Evolutionary conservation across 2,888 invertebrate species (phyloP).

Genomic region (Ecdyonurus torrentis): DNA sequence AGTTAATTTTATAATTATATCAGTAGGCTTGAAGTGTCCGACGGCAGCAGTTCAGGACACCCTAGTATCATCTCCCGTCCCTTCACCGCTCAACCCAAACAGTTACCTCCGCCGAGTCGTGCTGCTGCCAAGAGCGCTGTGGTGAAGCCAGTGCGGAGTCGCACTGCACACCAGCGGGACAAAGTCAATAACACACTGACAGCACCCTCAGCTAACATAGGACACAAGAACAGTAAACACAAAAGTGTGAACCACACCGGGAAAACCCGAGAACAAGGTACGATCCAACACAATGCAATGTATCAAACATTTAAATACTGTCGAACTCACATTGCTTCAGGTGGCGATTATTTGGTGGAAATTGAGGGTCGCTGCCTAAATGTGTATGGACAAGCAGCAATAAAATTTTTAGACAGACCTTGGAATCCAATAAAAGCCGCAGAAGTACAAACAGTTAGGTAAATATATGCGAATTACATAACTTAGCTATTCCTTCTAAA

Average conservation of each 20-base stretch:
- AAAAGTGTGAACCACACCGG: background rate
- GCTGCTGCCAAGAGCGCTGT: background rate
- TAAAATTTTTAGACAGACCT: constrained; percentile 54
- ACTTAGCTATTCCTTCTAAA: too few species aligned
- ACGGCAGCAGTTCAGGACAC: too few species aligned
- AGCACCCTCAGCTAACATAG: background rate
- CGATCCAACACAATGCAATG: background rate
- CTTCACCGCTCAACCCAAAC: background rate
- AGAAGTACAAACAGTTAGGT: constrained; percentile 45
- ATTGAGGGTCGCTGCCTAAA: constrained; percentile 68
- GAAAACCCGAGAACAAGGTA: background rate
- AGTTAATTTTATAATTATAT: too few species aligned
- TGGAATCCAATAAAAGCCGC: constrained; percentile 65
- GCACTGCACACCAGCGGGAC: background rate
- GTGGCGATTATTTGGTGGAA: constrained; percentile 80
- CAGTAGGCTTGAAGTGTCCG: background rate
- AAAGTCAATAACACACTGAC: too few species aligned
- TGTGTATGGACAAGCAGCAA: constrained; percentile 74
- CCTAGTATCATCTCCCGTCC: background rate
- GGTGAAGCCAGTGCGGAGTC: background rate
- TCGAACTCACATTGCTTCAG: too few species aligned
- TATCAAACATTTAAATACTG: too few species aligned
- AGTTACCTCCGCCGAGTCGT: background rate
- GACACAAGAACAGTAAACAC: background rate
- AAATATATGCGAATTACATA: background rate